Conservation (phyloP, 2,113 vertebrate species). For the Parus major region DNA sequence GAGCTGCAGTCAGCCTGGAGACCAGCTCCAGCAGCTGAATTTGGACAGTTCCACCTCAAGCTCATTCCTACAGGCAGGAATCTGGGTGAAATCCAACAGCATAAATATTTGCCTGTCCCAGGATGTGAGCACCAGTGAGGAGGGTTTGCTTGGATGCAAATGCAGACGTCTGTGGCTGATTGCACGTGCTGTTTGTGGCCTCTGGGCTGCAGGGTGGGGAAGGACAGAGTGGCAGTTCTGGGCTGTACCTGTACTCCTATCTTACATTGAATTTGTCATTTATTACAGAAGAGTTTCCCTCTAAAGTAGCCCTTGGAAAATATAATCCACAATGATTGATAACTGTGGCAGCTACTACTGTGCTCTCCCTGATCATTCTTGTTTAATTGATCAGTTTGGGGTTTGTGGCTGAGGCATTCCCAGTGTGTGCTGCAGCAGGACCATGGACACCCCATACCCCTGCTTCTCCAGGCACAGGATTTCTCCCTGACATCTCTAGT, state of each 20-base stretch:
- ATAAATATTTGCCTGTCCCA: neutral
- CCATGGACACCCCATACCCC: neutral
- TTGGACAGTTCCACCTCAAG: neutral
- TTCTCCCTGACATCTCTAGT: neutral
- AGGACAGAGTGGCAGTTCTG: neutral
- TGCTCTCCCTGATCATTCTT: neutral
- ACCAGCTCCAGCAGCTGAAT: neutral
- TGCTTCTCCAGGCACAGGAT: neutral
- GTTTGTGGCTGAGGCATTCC: neutral
- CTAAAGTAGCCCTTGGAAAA: neutral
- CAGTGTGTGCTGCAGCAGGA: neutral
- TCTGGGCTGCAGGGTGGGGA: neutral
- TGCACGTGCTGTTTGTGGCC: neutral
- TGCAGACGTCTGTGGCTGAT: neutral
- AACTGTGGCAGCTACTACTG: neutral
- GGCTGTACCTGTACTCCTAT: neutral
- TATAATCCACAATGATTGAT: neutral
- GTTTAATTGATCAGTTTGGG: neutral
- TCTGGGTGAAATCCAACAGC: neutral
- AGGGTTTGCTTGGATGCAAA: neutral
- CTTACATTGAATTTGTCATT: neutral
- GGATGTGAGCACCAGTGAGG: neutral
- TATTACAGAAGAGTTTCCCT: neutral
- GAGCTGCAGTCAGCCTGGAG: neutral
- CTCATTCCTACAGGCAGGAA: neutral